Conservation (phyloP, 2,797 vertebrate species). For the Pangasius krempfi region DNA sequence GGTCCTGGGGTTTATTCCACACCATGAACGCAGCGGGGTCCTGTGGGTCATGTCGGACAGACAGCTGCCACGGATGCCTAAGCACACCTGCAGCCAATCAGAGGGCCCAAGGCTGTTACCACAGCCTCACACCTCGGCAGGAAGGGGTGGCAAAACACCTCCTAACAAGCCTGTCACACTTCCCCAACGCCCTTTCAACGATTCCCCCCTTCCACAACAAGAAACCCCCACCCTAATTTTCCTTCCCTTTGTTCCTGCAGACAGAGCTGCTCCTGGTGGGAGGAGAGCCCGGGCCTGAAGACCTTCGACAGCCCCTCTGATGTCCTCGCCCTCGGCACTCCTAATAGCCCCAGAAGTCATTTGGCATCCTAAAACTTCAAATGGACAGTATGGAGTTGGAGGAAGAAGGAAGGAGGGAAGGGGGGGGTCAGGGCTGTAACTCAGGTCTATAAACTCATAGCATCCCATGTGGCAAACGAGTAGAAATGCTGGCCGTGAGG, state of each 20-base stretch:
- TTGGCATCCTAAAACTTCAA: constrained; percentile 60
- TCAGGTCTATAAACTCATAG: constrained; percentile 50
- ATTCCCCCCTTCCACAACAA: constrained; percentile 5
- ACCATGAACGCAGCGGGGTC: constrained; percentile 49
- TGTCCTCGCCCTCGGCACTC: constrained; percentile 31
- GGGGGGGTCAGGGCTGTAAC: constrained; percentile 24
- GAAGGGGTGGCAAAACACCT: constrained; percentile 46
- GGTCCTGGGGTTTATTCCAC: constrained; percentile 43
- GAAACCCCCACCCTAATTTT: constrained; percentile 19
- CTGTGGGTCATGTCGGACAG: constrained; percentile 41
- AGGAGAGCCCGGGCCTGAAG: constrained; percentile 10
- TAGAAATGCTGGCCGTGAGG: constrained; percentile 49
- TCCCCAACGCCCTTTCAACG: constrained; percentile 40
- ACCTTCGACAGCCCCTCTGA: constrained; percentile 27
- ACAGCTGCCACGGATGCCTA: constrained; percentile 27
- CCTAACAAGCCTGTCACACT: constrained; percentile 54
- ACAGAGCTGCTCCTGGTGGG: constrained; percentile 30
- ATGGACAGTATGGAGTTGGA: constrained; percentile 60
- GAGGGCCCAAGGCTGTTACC: constrained; percentile 35
- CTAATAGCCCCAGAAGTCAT: constrained; percentile 50
- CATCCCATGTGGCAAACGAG: constrained; percentile 56
- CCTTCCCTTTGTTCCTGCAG: constrained; percentile 48
- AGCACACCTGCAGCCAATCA: constrained; percentile 54
- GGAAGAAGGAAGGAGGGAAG: background rate
- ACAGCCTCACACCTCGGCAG: constrained; percentile 52